Base-by-base conservation (phyloP, 2,113 vertebrate species). In the Phodopus roborovskii region DNA sequence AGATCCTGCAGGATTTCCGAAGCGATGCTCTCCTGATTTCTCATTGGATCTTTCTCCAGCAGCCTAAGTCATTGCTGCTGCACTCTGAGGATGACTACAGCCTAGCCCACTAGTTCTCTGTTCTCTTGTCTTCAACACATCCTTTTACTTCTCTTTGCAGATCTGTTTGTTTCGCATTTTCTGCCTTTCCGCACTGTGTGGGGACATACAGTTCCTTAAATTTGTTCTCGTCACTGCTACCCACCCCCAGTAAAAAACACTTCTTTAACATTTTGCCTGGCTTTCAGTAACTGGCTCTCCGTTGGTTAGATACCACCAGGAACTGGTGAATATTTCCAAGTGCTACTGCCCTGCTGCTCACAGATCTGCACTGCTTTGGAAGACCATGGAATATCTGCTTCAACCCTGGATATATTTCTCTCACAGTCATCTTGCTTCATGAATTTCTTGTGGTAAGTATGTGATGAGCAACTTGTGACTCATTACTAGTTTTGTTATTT, bases 381-480 rank as follows among this genome's bases (percentile, higher is more conserved):
- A 92, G 85, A 98, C 42, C 94, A 98, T 98, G 98, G 98, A 97
- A 68, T 97, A 75, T 97, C 42, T 30, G 62, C 91, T 95, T 22
- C 97, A 70, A 97, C 74, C n/a, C 77, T 83, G 98, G 98, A 97
- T 93, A 39, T 89, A 8, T 98, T 97, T 95, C 97, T 84, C 96
- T 79, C 95, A 78, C 96, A 83, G 95, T 92, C 97, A 33, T 86
- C 96, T 98, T 92, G 68, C 96, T 79, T 98, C 97, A 96, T 96
- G 97, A 96, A 78, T 98, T 94, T 96, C 95, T 91, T 92, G 86
- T 78, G 98, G 98, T 99, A 97, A 99, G 98, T 98, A 79, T 68
- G 10, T 50, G 74, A 26, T 56, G 24, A 88, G 24, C 82, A 60
- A 86, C 84, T 56, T 83, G 22, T 88, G 56, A 90, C 84, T 56